Evolutionary conservation across 2,113 vertebrate genomes (phyloP).

Genomic region (Protobothrops mucrosquamatus): DNA sequence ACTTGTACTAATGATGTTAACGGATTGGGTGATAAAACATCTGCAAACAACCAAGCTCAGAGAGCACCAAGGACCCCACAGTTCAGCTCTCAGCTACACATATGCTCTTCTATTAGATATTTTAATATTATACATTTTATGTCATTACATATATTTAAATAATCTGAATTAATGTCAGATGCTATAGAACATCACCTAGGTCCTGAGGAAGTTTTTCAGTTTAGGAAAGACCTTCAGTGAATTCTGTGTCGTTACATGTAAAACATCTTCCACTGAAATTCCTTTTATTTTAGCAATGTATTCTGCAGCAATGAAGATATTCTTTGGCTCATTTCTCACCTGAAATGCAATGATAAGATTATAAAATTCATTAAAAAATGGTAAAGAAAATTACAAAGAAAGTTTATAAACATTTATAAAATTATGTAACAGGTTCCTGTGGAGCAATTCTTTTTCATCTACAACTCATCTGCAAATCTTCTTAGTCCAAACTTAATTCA

Average conservation of each 20-base stretch:
- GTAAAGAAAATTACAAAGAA: background rate
- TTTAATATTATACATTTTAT: background rate
- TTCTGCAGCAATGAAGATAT: slow-evolving; percentile 83
- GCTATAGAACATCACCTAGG: slow-evolving; percentile 35
- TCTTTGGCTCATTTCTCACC: slow-evolving; percentile 93
- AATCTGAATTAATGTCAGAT: background rate
- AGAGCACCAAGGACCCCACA: background rate
- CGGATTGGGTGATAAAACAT: background rate
- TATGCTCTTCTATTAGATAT: background rate
- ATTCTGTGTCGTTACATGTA: slow-evolving; percentile 84
- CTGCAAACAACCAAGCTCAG: background rate
- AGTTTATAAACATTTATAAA: background rate
- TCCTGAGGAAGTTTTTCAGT: slow-evolving; percentile 67
- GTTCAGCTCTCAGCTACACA: background rate
- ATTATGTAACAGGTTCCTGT: background rate
- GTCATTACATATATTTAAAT: background rate
- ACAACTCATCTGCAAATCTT: background rate
- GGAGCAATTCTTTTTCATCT: background rate
- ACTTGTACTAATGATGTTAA: background rate
- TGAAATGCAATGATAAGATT: slow-evolving; percentile 53
- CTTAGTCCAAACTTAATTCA: background rate
- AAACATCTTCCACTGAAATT: slow-evolving; percentile 82
- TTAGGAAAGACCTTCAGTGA: slow-evolving; percentile 86
- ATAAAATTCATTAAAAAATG: background rate
- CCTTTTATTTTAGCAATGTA: slow-evolving; percentile 89